Base-by-base conservation (phyloP, 37 sponge, comb jelly and placozoan species). In the Theonella swinhoei region DNA sequence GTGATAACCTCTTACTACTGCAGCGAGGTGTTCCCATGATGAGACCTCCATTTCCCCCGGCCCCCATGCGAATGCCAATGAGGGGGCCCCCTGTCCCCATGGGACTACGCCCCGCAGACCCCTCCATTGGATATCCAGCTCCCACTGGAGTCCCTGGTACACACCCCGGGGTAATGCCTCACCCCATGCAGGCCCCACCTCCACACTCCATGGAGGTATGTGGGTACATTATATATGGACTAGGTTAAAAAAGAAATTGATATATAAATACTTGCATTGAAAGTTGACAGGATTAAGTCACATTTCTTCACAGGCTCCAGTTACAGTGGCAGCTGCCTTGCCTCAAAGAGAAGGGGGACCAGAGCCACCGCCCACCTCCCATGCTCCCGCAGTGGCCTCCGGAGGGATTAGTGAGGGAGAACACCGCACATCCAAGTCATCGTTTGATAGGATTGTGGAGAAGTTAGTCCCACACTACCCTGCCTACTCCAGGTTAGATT, bases 401-500 rank as follows among this genome's bases (percentile, higher is more conserved):
- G 54, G 54, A 14, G 54, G 54, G 14, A 14, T 17, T 7, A 47
- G 66, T 23, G 66, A 65, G 72, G 4, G 30, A 74, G 9, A 39
- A 31, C 59, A 38, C 0, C 33, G 39, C 4, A 63, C 40, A 28
- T 29, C 67, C 35, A 75, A 81, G 62, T 70, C 77, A n/a, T 80
- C 65, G 34, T 88, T 88, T 72, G 65, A 82, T 31, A 39, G 76
- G 25, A 70, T 88, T 29, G 83, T 88, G 54, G 83, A 80, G 42
- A 81, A 70, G 34, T 64, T 88, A 29, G 62, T 71, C 2, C 78
- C 83, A 28, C 20, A 31, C 0, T 88, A 88, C 40, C 83, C 89
- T 28, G 23, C 54, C 35, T 88, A 83, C 40, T 29, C 74, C 4
- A 88, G 72, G 88, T 88, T 17, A 11, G 68, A 47, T 26, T 39